Evolutionary conservation across 2,888 invertebrate species (phyloP).

Genomic region (Luperina nickerlii): DNA sequence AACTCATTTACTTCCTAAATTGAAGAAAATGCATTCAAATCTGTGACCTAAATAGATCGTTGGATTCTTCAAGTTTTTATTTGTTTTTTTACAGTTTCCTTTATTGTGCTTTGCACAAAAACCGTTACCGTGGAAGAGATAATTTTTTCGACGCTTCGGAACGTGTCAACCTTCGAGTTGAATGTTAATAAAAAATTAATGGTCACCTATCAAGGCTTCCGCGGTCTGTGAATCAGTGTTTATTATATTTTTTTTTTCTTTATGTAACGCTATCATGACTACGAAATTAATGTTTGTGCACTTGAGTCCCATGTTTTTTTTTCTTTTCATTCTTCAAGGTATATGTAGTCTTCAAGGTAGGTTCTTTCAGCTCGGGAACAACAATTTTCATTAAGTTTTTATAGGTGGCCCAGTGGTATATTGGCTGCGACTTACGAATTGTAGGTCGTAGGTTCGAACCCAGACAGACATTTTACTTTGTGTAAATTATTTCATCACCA

Average conservation of each 20-base stretch:
- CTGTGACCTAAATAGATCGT: constrained; percentile 4
- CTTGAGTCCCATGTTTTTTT: background rate
- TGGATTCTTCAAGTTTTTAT: constrained; percentile 28
- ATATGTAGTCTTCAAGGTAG: background rate
- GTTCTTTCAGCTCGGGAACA: background rate
- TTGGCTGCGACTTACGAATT: too few species aligned
- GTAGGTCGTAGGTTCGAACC: too few species aligned
- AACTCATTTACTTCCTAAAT: constrained; percentile 40
- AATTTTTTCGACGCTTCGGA: constrained; percentile 31
- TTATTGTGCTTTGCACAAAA: constrained; percentile 46
- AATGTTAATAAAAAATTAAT: constrained; percentile 58
- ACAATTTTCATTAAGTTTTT: background rate
- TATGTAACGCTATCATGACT: constrained; percentile 37
- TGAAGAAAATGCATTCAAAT: constrained; percentile 13
- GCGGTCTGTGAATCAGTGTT: constrained; percentile 55
- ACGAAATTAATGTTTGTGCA: constrained; percentile 18
- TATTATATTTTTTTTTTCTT: constrained; percentile 35
- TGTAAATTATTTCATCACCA: too few species aligned
- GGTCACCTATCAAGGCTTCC: constrained; percentile 52
- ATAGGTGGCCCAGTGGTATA: background rate
- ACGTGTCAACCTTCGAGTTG: constrained; percentile 57
- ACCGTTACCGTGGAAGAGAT: constrained; percentile 40
- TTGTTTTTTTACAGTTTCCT: constrained; percentile 30
- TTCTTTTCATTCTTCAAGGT: background rate
- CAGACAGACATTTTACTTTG: too few species aligned